phyloP scores from a whole-genome alignment of 2,113 vertebrate genomes.

The Lonchura striata region DNA sequence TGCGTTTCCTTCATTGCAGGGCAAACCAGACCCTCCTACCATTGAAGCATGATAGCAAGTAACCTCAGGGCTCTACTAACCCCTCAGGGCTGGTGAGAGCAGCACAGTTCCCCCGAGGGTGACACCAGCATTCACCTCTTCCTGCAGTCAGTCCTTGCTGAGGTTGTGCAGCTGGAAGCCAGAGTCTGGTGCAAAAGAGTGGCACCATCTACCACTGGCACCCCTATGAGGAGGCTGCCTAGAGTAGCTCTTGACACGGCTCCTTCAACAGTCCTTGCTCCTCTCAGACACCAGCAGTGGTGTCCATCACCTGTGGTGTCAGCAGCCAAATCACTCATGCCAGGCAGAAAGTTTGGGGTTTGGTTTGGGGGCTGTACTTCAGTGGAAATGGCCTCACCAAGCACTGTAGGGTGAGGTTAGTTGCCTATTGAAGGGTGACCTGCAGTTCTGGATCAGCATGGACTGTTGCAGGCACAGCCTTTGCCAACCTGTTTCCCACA shows the following conservation, averaged over 20 bases:
- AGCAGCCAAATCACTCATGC: background rate
- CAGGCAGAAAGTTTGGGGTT: background rate
- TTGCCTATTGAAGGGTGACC: background rate
- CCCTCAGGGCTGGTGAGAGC: background rate
- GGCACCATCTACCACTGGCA: background rate
- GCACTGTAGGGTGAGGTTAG: background rate
- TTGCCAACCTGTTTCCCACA: background rate
- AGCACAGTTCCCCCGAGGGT: fast-evolving
- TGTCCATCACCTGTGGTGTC: background rate
- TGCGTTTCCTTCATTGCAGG: background rate
- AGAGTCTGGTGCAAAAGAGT: background rate
- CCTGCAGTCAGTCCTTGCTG: background rate
- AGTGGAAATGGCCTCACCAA: background rate
- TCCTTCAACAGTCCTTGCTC: background rate
- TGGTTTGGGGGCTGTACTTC: background rate
- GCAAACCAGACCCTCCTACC: background rate
- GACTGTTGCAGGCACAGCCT: background rate
- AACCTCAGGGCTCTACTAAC: background rate
- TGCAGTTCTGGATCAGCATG: background rate
- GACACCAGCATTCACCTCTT: fast-evolving
- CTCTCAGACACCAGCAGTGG: background rate
- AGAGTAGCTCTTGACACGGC: background rate
- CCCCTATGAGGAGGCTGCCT: fast-evolving
- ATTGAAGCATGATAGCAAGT: background rate
- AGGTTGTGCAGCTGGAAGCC: background rate